Evolutionary conservation across 30 jellyfish, hydroid and myxozoan species (phyloP).

Genomic region (Chrysaora quinquecirrha): DNA sequence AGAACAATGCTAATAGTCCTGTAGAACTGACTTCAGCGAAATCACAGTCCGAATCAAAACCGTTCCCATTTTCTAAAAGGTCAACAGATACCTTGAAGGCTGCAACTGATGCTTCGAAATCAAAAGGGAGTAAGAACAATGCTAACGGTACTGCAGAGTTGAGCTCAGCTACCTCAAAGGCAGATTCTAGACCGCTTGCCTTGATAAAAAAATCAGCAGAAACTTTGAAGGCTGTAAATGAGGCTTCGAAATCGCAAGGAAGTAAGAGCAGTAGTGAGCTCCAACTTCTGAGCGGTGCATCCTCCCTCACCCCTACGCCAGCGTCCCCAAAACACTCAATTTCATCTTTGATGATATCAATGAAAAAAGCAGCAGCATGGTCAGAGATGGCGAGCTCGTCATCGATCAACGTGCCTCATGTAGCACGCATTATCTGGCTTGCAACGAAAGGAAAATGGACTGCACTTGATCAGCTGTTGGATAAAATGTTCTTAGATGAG

Average conservation of each 20-base stretch:
- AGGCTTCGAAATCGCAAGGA: background rate
- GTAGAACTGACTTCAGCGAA: no score
- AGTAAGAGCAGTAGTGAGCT: background rate
- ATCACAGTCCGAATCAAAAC: no score
- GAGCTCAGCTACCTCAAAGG: no score
- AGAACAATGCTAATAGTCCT: no score
- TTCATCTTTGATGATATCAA: slow-evolving; percentile 32
- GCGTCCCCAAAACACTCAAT: slow-evolving; percentile 42
- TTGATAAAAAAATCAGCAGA: background rate
- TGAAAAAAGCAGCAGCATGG: slow-evolving; percentile 61
- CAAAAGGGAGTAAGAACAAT: no score
- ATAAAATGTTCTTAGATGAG: slow-evolving; percentile 44
- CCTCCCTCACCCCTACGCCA: background rate
- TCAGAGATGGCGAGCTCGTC: slow-evolving; percentile 44
- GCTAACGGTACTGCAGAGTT: no score
- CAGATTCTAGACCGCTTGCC: no score
- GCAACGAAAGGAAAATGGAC: slow-evolving; percentile 56
- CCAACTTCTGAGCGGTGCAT: background rate
- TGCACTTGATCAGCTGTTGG: slow-evolving; percentile 63
- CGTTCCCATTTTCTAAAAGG: no score
- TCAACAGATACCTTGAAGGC: no score
- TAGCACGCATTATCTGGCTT: slow-evolving; percentile 60
- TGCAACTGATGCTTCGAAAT: no score
- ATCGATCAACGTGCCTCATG: slow-evolving; percentile 50
- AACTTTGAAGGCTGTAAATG: background rate